Conservation (phyloP, 2,113 vertebrate species). For the Pimephales promelas region DNA sequence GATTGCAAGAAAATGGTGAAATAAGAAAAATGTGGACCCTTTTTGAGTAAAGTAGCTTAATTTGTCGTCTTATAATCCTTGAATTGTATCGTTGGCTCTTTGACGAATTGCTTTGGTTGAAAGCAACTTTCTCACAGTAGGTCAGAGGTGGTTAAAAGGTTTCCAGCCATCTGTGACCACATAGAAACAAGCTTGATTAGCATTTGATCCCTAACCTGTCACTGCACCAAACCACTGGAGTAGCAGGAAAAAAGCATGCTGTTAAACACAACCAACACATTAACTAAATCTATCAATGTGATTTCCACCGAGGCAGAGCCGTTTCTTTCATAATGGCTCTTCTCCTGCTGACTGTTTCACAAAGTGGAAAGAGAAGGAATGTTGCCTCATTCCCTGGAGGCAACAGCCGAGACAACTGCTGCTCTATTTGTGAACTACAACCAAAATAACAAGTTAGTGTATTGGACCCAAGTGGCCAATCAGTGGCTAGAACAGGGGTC, state of each 20-base stretch:
- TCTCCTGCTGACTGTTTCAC: neutral
- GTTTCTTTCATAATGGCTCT: conserved; percentile 11
- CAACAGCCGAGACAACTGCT: conserved; percentile 62
- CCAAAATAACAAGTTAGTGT: conserved; percentile 67
- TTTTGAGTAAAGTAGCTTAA: neutral
- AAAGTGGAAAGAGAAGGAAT: conserved; percentile 45
- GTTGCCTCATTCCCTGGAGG: conserved; percentile 50
- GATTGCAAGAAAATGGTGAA: neutral
- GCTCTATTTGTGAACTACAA: conserved; percentile 68
- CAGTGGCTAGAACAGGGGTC: conserved; percentile 37
- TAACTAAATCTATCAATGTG: neutral
- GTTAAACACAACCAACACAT: neutral
- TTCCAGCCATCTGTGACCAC: neutral
- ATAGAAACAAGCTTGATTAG: neutral
- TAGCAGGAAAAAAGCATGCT: neutral
- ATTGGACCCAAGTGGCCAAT: conserved; percentile 50
- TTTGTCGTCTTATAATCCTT: neutral
- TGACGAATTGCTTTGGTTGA: neutral
- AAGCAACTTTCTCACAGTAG: neutral
- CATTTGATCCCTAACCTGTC: neutral
- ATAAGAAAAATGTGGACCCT: neutral
- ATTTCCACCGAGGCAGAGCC: neutral
- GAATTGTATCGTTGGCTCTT: neutral
- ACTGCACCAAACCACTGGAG: neutral
- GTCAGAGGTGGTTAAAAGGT: neutral